Evolutionary conservation across 2,797 vertebrate species (phyloP).

Genomic region (Uromys caudimaculatus): DNA sequence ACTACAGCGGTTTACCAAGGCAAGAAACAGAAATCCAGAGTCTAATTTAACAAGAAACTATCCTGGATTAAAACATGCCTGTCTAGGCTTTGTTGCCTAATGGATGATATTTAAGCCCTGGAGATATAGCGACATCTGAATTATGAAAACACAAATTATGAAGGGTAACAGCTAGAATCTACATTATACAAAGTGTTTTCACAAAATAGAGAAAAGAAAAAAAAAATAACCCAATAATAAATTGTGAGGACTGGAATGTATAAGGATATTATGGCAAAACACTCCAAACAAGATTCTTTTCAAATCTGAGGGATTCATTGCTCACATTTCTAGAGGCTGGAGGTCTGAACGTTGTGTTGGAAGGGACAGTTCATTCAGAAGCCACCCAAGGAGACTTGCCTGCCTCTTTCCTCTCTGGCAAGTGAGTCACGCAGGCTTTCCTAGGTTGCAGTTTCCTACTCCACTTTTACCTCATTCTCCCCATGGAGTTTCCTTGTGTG

Average conservation of each 20-base stretch:
- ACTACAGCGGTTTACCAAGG: background rate
- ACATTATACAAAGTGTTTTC: background rate
- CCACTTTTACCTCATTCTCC: background rate
- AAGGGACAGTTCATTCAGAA: background rate
- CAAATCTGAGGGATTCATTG: background rate
- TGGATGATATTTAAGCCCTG: background rate
- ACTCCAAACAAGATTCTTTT: background rate
- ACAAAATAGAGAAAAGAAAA: background rate
- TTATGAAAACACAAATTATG: background rate
- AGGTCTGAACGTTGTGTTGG: background rate
- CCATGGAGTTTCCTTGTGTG: background rate
- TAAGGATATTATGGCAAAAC: background rate
- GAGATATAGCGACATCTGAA: background rate
- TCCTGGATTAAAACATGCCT: background rate
- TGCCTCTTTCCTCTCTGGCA: background rate
- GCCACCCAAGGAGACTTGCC: accelerated
- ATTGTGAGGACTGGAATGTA: background rate
- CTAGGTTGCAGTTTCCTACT: too few species aligned
- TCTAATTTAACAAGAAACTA: background rate
- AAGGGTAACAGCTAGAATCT: background rate
- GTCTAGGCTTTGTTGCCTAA: background rate
- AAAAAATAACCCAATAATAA: background rate
- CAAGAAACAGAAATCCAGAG: background rate
- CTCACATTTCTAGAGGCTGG: background rate
- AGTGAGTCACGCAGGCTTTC: background rate